Percentiles rank a stretch among this genome's conserved stretches.
Conservation (phyloP, 2,113 vertebrate species). For the Herpailurus yagouaroundi region DNA sequence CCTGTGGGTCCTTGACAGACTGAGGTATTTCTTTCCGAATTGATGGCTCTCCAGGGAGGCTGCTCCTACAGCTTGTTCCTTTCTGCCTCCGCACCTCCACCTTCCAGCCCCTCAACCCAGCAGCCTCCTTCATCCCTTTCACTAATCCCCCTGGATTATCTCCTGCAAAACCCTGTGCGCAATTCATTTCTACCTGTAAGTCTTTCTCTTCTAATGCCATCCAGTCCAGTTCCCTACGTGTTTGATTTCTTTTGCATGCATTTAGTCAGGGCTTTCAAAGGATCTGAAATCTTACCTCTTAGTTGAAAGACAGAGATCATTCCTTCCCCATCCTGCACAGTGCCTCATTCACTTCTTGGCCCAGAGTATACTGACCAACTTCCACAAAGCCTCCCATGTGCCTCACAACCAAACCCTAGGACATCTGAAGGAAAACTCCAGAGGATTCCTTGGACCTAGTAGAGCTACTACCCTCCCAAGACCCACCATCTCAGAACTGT, state of each 20-base stretch:
- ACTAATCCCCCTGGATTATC: not conserved
- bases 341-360: not conserved
- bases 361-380: not conserved
- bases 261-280: conserved; percentile 33
- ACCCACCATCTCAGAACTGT: not conserved
- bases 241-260: conserved; percentile 42
- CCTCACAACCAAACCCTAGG: not conserved
- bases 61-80: not conserved
- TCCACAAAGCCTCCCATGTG: not conserved
- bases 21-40: not conserved
- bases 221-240: not conserved
- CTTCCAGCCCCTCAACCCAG: not conserved
- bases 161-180: conserved; percentile 6
- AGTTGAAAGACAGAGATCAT: not conserved
- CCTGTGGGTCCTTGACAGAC: not conserved
- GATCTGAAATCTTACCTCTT: conserved; percentile 31
- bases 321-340: not conserved
- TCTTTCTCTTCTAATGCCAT: not conserved
- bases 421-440: not conserved
- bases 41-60: not conserved
- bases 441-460: not conserved
- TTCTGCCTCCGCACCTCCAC: not conserved
- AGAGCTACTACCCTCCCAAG: not conserved
- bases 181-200: not conserved
- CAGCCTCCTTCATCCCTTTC: not conserved